phyloP scores from a whole-genome alignment of 1,140 invertebrate species.

The Drosophila sturtevanti region DNA sequence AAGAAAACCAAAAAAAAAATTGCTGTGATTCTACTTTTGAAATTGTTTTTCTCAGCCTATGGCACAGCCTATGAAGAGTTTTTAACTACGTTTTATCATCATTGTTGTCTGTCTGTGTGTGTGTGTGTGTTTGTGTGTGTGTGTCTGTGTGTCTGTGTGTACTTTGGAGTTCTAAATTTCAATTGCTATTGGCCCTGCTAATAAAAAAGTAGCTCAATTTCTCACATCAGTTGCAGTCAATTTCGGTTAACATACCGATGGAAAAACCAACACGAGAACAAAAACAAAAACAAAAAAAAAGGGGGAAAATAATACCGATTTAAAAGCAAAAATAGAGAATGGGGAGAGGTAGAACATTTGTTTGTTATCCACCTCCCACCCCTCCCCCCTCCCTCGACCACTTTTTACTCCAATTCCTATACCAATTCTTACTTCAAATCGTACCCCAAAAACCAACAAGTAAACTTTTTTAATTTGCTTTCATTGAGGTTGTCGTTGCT shows the following conservation, averaged over 20 bases:
- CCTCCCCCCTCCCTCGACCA: background rate
- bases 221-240: conserved; percentile 44
- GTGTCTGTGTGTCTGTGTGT: background rate
- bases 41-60: conserved; percentile 4
- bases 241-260: conserved; percentile 50
- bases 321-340: conserved; percentile 15
- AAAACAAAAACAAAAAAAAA: background rate
- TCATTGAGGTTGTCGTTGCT: conserved; percentile 66
- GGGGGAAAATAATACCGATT: conserved; percentile 39
- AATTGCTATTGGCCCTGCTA: background rate
- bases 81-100: conserved; percentile 3
- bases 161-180: conserved; percentile 6
- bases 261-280: conserved; percentile 6
- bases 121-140: background rate
- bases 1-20: background rate
- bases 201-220: conserved; percentile 35
- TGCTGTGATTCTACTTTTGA: background rate
- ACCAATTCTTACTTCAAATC: background rate
- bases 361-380: background rate
- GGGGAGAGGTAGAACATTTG: conserved; percentile 25
- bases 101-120: background rate
- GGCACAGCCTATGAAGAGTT: conserved; percentile 1
- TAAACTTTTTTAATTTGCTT: conserved; percentile 80
- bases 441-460: conserved; percentile 26
- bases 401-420: conserved; percentile 2